Conservation (phyloP, 2,113 vertebrate species). For the Peucedramus taeniatus region DNA sequence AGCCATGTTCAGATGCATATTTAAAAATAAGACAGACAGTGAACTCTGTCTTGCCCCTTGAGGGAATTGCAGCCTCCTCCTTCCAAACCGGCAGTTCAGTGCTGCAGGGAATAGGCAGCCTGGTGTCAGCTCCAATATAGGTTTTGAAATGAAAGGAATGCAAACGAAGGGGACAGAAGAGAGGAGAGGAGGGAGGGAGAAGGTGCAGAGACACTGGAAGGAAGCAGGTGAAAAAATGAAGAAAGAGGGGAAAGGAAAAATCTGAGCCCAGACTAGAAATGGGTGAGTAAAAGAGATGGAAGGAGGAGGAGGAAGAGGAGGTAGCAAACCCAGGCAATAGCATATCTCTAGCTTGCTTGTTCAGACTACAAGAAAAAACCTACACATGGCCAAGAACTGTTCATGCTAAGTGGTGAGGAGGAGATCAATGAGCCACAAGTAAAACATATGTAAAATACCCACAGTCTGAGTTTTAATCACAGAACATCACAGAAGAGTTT, state of each 20-base stretch:
- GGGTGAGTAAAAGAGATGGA: neutral
- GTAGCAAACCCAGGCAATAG: neutral
- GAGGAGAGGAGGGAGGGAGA: neutral
- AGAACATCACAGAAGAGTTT: neutral
- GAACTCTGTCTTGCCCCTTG: conserved; percentile 22
- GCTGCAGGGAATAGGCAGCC: conserved; percentile 38
- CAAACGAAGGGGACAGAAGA: neutral
- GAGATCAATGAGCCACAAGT: neutral
- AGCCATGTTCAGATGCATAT: conserved; percentile 20
- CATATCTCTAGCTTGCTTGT: neutral
- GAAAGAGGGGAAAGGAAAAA: neutral
- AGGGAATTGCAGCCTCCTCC: conserved; percentile 23
- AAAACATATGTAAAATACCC: neutral
- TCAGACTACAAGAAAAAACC: neutral
- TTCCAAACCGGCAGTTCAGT: neutral
- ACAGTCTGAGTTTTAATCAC: neutral
- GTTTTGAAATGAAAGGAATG: conserved; percentile 14
- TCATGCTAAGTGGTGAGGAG: neutral
- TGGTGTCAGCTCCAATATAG: conserved; percentile 21
- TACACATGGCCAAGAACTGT: neutral
- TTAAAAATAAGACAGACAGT: conserved; percentile 41
- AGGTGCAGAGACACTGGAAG: neutral
- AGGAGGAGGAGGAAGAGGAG: neutral
- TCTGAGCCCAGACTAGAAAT: neutral
- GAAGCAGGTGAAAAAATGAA: conserved; percentile 9